These are phyloP conservation scores for Morpho deidamia DNA, from an alignment of 2,888 invertebrate species.

Conservation along the genomic window DNA sequence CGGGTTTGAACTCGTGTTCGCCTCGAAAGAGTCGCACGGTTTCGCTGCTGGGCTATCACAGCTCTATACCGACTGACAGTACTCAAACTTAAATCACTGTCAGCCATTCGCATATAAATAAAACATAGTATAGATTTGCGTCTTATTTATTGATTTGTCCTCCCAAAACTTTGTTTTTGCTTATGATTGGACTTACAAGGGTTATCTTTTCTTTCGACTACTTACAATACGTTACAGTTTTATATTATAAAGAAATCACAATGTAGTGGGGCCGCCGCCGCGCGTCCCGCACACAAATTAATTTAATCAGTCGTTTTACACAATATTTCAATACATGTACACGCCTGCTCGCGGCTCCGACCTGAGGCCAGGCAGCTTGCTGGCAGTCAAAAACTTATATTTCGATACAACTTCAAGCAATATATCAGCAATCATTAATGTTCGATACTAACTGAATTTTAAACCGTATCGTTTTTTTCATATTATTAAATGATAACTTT, in stretches of 20 bases:
- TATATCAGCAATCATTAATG: too few species aligned
- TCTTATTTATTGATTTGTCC: constrained; percentile 77
- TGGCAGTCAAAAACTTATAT: too few species aligned
- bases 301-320: constrained; percentile 70
- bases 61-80: not conserved
- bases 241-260: constrained; percentile 78
- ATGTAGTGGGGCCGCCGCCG: constrained; percentile 44
- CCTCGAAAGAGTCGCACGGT: too few species aligned
- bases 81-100: not conserved
- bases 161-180: constrained; percentile 67
- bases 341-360: constrained; percentile 13
- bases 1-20: too few species aligned
- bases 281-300: constrained; percentile 49
- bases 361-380: not conserved
- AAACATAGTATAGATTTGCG: constrained; percentile 64
- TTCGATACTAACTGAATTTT: too few species aligned
- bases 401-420: too few species aligned
- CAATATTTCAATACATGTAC: constrained; percentile 51
- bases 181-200: constrained; percentile 70
- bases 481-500: too few species aligned
- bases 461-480: too few species aligned
- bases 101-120: constrained; percentile 34
- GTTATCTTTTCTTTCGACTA: constrained; percentile 73
- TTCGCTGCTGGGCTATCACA: too few species aligned
- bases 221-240: constrained; percentile 72